Evolutionary conservation across 2,888 invertebrate species (phyloP), one percentile per base, ranked within the genome.

Genomic region (Omphaloscelis lunosa): DNA sequence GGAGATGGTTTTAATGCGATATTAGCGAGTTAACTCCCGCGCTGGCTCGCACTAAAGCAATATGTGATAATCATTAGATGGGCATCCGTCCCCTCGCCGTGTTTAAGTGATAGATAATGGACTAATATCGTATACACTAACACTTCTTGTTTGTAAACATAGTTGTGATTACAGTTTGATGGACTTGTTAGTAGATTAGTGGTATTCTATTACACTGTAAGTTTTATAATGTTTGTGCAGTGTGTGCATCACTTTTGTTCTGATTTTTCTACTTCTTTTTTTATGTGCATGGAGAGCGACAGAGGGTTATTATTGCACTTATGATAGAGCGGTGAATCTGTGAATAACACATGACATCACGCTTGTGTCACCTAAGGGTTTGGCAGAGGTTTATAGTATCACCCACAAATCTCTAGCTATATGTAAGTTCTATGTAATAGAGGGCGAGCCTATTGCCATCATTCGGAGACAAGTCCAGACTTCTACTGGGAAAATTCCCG

Each of bases 11-110:
- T 91, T 93, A 93, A 92, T 93, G 91, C 80, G 91, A 93, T 93
- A 94, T 94, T 94, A 94, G 93, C 93, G 91, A 92, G 91, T 92
- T 93, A 90, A 90, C 92, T 88, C 83, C 74, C 66, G 80, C 84
- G 69, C 84, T 79, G 77, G 71, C 75, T 74, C 83, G 74, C 76
- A 80, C 76, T 83, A 72, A 77, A 82, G 77, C 84, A 81, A 75
- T 87, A 89, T 90, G 89, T 84, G 87, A 90, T 89, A 89, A 91
- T 90, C 86, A 89, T 90, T 88, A 89, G 83, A 89, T 75, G 76
- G 85, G 86, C 85, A 72, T 82, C 81, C 75, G 78, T 83, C 86
- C 86, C 88, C 83, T 88, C 80, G 75, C 77, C 83, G 67, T 84
- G 83, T 81, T 85, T 85, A 87, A 87, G 85, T 87, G 84, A 87